These are phyloP conservation scores for Thunnus albacares DNA, from an alignment of 2,797 vertebrate species.

Conservation along the genomic window DNA sequence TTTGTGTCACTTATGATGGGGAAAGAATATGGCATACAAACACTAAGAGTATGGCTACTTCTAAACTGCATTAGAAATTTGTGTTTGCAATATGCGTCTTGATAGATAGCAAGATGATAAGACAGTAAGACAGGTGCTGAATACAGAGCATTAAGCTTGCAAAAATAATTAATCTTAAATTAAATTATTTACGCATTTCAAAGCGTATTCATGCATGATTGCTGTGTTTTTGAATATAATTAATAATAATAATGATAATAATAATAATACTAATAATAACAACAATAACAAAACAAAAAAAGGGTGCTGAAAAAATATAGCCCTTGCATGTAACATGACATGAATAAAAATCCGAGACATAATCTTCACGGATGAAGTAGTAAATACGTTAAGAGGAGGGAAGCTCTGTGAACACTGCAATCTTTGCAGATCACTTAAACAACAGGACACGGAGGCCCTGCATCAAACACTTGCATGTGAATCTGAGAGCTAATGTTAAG, in stretches of 20 bases:
- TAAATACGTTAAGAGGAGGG: neutral
- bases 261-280: neutral
- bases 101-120: neutral
- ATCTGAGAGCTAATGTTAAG: conserved; percentile 31
- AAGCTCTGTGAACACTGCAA: conserved; percentile 6
- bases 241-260: neutral
- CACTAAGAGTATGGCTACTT: neutral
- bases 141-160: neutral
- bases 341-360: neutral
- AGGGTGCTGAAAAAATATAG: neutral
- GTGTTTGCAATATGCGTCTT: neutral
- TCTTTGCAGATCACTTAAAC: conserved; percentile 32
- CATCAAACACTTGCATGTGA: conserved; percentile 45
- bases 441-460: neutral
- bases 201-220: too few species aligned
- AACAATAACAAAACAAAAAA: neutral
- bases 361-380: neutral
- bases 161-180: neutral
- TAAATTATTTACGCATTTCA: neutral
- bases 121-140: too few species aligned
- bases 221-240: neutral
- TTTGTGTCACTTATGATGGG: neutral
- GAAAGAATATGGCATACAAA: too few species aligned
- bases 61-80: neutral
- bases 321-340: neutral